Evolutionary conservation across 2,888 invertebrate genomes (phyloP), one percentile per base, ranked within the genome.

Genomic region (Rhimphoctona megacephalus): DNA sequence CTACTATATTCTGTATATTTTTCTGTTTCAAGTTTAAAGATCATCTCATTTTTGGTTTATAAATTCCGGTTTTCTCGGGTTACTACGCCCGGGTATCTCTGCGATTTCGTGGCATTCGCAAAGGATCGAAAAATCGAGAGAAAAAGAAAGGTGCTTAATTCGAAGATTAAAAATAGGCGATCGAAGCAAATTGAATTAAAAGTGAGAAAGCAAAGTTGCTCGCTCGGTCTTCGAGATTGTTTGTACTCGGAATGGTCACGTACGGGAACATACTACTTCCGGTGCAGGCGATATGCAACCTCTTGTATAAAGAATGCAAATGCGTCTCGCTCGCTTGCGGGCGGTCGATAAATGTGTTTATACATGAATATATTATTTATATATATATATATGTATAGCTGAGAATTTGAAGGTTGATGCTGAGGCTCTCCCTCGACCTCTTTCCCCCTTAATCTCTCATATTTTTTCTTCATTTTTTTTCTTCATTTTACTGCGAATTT

Each of bases 231-330:
- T 85, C 89, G 90, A 90, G 89, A 90, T 92, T 78, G 90, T 91
- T 91, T 91, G 90, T 91, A 90, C 90, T 89, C 88, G 90, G 89
- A 89, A 90, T 91, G 90, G 91, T 93, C 93, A 92, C 93, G 93
- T 92, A 91, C 92, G 86, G 77, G 91, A 90, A 92, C 91, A 90
- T 91, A 92, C 91, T 89, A 91, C 92, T 92, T 93, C 92, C 92
- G 92, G 91, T 89, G 91, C 88, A 78, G 86, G 89, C 85, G 86
- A 87, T 87, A 87, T 89, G 91, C 72, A 73, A 57, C 69, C 84
- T 80, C 86, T 81, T 81, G 88, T 89, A 91, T 90, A 90, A 90
- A 86, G 90, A 92, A 92, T 92, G 92, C 90, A 91, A 92, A 92
- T 92, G 91, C 89, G 90, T 90, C 90, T 89, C 90, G 89, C 89